Base-by-base conservation (phyloP, 1,140 invertebrate genomes). In the Musca domestica region DNA sequence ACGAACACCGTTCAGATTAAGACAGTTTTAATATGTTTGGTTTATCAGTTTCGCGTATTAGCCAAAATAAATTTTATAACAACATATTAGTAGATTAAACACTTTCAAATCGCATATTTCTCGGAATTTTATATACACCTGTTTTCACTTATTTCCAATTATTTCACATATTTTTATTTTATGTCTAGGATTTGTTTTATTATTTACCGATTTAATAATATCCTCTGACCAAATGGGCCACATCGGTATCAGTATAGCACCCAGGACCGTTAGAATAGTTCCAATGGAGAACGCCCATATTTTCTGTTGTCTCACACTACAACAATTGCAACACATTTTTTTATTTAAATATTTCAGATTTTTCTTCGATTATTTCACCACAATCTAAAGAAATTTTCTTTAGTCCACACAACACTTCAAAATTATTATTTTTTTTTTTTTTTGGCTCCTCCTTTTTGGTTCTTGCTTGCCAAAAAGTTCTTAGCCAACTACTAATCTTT, bases 261-360 rank as follows among this genome's bases (percentile, higher is more conserved):
- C 77, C 0, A 79, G 12, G 3, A 68, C 20, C 0, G 71, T 15
- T 2, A 74, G n/a, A 0, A 77, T 14, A 3, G 66, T 27, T 4
- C 73, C 74, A 2, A 75, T 30, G 61, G 56, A 63, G 49, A 79
- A 76, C 6, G 79, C 75, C 77, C 77, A 79, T 49, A 76, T 67
- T 66, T 77, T 79, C 12, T 77, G 75, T 17, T 74, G 74, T 7
- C 69, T 70, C 0, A 75, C 74, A 74, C 77, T 79, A 49, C 77
- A 79, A 46, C 77, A 78, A 17, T 70, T 71, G 41, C 76, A 79
- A 66, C 76, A 76, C 76, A 78, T 78, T 68, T 48, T 70, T 48
- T 22, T 17, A 7, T 25, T 17, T 61, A 5, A 51, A 17, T 22
- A 19, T 51, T 19, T 49, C 19, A n/a, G 4, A 19, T 49, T 49